Evolutionary conservation across 2,888 invertebrate species (phyloP).

Genomic region (Netelia inedita): DNA sequence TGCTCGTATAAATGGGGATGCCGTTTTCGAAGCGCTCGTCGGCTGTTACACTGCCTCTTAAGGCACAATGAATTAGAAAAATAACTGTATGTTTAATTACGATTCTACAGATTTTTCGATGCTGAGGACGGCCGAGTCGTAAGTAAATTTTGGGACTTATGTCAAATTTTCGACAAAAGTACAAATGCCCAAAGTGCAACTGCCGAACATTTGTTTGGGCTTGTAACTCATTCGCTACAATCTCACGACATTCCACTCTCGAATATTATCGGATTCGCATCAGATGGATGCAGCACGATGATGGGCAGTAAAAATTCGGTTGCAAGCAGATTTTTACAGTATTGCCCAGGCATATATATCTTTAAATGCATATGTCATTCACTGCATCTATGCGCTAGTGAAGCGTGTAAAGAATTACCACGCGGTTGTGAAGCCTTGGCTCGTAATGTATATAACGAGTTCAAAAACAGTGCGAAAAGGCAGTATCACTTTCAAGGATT

Average conservation of each 20-base stretch:
- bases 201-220: constrained; percentile 47
- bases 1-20: no score
- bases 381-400: constrained; percentile 22
- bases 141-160: constrained; percentile 28
- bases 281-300: constrained; percentile 67
- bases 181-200: constrained; percentile 40
- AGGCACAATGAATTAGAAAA: constrained; percentile 8
- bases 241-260: constrained; percentile 57
- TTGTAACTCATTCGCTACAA: constrained; percentile 20
- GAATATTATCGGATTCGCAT: constrained; percentile 74
- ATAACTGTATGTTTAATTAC: constrained; percentile 7
- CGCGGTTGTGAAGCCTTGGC: constrained; percentile 64
- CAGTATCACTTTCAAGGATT: constrained; percentile 67
- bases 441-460: constrained; percentile 74
- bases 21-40: no score
- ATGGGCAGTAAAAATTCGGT: constrained; percentile 74
- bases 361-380: constrained; percentile 34
- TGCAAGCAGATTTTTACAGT: constrained; percentile 64
- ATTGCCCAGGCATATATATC: constrained; percentile 66
- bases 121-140: constrained; percentile 21
- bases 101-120: constrained; percentile 27
- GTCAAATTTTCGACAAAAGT: constrained; percentile 14
- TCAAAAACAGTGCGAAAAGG: constrained; percentile 71
- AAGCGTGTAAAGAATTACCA: constrained; percentile 19
- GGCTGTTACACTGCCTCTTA: no score